A percentile compares a stretch with the other conserved stretches of the same genome.
Conservation (phyloP, 2,888 invertebrate species). For the Agonopterix subpropinquella region DNA sequence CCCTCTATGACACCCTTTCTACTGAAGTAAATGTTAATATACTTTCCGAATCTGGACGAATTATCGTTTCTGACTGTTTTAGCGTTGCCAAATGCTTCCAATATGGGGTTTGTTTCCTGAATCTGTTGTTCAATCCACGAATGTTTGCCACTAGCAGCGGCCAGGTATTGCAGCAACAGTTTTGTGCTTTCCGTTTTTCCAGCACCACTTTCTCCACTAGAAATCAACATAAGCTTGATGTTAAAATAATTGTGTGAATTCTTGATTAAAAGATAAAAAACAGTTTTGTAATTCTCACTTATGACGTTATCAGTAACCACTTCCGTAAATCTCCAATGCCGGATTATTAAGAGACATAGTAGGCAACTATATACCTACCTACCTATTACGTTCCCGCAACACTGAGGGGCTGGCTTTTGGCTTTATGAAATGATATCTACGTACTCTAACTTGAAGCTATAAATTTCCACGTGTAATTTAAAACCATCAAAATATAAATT, state of each 20-base stretch:
- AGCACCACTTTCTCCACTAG: conserved; percentile 95
- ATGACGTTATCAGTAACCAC: too few species aligned
- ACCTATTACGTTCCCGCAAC: too few species aligned
- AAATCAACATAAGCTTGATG: conserved; percentile 15
- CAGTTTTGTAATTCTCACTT: too few species aligned
- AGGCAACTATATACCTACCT: too few species aligned
- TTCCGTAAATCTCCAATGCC: background rate
- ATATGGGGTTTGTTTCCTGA: conserved; percentile 95
- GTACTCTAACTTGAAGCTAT: too few species aligned
- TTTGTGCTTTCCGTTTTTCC: conserved; percentile 98
- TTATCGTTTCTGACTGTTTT: conserved; percentile 97
- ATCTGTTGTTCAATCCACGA: conserved; percentile 99
- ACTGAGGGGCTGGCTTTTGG: too few species aligned
- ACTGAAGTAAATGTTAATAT: conserved; percentile 93
- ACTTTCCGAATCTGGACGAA: conserved; percentile 97
- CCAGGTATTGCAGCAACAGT: conserved; percentile 93
- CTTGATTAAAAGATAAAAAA: background rate
- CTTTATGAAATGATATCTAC: too few species aligned
- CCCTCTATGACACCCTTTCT: conserved; percentile 91
- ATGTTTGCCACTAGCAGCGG: conserved; percentile 95
- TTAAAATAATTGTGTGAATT: background rate
- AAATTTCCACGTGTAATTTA: background rate
- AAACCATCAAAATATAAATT: background rate
- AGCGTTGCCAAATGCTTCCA: conserved; percentile 98
- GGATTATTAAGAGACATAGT: too few species aligned